phyloP scores from a whole-genome alignment of 1,140 invertebrate species.

The Eriosoma lanigerum region DNA sequence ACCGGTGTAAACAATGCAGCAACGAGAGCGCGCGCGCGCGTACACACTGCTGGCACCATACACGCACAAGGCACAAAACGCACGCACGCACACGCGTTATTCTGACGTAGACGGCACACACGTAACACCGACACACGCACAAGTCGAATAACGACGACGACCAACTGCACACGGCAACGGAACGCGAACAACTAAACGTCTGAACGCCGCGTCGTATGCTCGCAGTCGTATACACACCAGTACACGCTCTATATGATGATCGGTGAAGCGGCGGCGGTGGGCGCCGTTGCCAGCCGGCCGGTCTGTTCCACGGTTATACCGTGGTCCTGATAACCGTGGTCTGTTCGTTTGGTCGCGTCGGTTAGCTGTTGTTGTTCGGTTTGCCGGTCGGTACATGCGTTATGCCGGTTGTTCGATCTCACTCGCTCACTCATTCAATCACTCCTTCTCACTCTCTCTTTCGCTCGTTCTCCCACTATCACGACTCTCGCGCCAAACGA shows the following conservation, averaged over 20 bases:
- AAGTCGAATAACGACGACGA: background rate
- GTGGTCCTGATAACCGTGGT: no score
- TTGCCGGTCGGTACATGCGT: background rate
- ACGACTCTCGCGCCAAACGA: no score
- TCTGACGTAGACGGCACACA: no score
- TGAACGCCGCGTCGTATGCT: background rate
- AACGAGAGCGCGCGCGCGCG: background rate
- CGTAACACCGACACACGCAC: slow-evolving; percentile 7
- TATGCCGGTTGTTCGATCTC: background rate
- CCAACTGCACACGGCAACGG: background rate
- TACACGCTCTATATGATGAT: background rate
- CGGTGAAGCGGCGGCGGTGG: background rate
- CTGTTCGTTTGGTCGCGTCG: background rate
- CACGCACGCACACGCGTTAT: slow-evolving; percentile 7
- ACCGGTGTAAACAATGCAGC: slow-evolving; percentile 1
- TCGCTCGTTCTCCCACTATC: no score
- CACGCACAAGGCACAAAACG: background rate
- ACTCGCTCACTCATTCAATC: no score
- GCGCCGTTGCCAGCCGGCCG: slow-evolving; percentile 27
- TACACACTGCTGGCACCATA: background rate
- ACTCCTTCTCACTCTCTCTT: no score
- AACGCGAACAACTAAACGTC: slow-evolving; percentile 26
- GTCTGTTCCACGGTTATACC: background rate
- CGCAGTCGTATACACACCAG: background rate
- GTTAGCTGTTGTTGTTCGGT: background rate